Percentiles rank a stretch among this genome's conserved stretches.
Evolutionary conservation across 1,140 invertebrate genomes (phyloP).

Genomic region (Mercenaria mercenaria): DNA sequence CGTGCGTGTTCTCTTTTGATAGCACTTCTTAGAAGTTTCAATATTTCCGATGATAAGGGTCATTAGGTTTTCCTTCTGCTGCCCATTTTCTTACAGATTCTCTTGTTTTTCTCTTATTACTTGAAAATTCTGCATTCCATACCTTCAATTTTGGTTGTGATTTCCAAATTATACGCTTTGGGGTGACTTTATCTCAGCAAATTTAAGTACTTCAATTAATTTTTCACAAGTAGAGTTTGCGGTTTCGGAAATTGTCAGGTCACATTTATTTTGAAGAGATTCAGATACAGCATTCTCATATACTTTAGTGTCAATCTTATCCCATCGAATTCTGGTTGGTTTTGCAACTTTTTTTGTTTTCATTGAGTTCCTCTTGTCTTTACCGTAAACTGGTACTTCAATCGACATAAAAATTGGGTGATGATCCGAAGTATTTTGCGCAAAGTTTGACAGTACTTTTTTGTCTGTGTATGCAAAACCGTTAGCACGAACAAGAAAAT

Average conservation of each 20-base stretch:
- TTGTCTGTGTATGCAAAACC: neutral
- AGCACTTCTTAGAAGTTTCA: neutral
- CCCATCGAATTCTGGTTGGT: neutral
- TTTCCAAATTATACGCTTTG: neutral
- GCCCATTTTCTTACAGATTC: neutral
- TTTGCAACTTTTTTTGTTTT: neutral
- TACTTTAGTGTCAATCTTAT: neutral
- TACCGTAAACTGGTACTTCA: neutral
- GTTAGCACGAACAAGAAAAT: neutral
- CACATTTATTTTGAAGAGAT: neutral
- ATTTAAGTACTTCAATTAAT: neutral
- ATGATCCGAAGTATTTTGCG: neutral
- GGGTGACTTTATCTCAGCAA: neutral
- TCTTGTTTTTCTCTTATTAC: neutral
- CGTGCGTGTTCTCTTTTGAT: neutral
- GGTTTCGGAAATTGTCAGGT: neutral
- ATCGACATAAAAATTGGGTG: neutral
- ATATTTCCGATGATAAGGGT: neutral
- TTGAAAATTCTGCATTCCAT: neutral
- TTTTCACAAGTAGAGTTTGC: neutral
- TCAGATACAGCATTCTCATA: neutral
- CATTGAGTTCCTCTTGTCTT: neutral
- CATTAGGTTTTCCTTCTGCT: neutral
- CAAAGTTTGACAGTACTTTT: neutral
- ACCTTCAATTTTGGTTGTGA: neutral